Evolutionary conservation across 2,888 invertebrate species (phyloP).

Genomic region (Adelphocoris suturalis): DNA sequence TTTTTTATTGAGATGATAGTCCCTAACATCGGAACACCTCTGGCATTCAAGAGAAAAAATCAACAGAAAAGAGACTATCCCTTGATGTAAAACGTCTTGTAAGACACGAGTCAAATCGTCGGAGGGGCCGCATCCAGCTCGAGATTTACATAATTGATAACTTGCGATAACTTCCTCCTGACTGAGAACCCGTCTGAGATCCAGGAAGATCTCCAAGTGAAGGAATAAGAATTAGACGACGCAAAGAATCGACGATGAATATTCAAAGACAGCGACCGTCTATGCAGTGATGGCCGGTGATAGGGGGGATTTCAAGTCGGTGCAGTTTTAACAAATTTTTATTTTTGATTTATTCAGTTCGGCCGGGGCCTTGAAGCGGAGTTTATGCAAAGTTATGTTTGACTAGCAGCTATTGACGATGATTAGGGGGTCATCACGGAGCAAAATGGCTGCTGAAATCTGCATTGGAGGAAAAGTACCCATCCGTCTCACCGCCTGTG

Average conservation of each 20-base stretch:
- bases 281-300: neutral
- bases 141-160: slow-evolving; percentile 60
- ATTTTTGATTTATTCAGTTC: neutral
- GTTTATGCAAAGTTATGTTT: neutral
- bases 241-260: slow-evolving; percentile 45
- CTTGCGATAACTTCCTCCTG: slow-evolving; percentile 55
- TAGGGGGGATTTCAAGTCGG: no score
- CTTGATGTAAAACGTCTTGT: slow-evolving; percentile 55
- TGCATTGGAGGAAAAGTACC: no score
- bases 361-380: neutral
- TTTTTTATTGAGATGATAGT: neutral
- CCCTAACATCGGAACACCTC: neutral
- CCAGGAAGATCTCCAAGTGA: neutral
- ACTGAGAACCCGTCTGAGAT: slow-evolving; percentile 53
- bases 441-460: no score
- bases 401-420: neutral
- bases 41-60: neutral
- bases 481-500: no score
- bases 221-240: neutral
- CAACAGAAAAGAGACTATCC: neutral
- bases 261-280: neutral
- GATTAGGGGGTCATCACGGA: neutral
- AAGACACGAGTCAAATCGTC: slow-evolving; percentile 53
- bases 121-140: neutral
- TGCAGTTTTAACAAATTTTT: no score